Evolutionary conservation across 2,797 vertebrate genomes (phyloP).

Genomic region (Antrozous pallidus): DNA sequence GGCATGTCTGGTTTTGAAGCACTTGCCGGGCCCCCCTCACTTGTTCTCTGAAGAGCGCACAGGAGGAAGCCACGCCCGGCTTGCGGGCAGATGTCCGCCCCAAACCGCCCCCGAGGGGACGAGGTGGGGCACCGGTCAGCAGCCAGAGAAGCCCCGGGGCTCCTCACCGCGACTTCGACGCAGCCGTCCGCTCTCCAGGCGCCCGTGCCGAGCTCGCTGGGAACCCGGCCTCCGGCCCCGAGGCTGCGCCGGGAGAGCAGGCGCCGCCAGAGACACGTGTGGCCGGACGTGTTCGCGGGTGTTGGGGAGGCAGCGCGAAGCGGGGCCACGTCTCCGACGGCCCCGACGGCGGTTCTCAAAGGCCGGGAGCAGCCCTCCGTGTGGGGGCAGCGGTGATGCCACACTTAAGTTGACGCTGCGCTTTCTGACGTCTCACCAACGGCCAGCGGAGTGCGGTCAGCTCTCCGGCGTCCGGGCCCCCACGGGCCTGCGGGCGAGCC

Average conservation of each 20-base stretch:
- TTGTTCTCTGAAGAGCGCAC: neutral
- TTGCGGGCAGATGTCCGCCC: neutral
- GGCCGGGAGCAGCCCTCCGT: neutral
- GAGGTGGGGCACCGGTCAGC: too few relatives aligned
- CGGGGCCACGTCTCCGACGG: neutral
- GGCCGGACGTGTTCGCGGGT: too few relatives aligned
- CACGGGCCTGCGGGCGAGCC: neutral
- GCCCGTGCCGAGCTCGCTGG: neutral
- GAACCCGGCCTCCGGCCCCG: too few relatives aligned
- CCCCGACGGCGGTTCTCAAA: neutral
- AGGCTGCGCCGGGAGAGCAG: rapidly evolving
- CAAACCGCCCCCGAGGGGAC: too few relatives aligned
- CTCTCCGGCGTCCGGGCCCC: neutral
- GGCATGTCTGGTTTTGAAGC: too few relatives aligned
- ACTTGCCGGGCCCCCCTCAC: too few relatives aligned
- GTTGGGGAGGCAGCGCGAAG: neutral
- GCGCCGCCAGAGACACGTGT: rapidly evolving
- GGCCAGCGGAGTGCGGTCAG: too few relatives aligned
- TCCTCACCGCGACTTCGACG: neutral
- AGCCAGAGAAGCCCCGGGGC: too few relatives aligned
- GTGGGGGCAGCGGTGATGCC: too few relatives aligned
- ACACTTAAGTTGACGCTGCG: too few relatives aligned
- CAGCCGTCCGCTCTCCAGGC: rapidly evolving
- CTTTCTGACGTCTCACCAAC: too few relatives aligned
- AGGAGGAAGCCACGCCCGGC: too few relatives aligned